Percentiles rank a stretch among this genome's conserved stretches.
Conservation (phyloP, 2,113 vertebrate genomes). For the Sterrhoptilus dennistouni region DNA sequence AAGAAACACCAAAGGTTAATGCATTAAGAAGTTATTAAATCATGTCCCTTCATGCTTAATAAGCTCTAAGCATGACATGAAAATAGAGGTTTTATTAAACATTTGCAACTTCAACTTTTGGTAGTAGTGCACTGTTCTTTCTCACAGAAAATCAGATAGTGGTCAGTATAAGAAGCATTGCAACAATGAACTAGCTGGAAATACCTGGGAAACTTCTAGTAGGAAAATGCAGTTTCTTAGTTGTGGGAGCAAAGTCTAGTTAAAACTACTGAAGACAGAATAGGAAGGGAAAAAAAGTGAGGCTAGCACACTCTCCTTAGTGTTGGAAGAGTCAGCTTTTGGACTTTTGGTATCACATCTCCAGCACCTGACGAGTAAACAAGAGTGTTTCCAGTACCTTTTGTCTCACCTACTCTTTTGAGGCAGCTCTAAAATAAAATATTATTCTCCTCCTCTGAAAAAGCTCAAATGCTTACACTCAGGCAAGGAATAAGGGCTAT, state of each 20-base stretch:
- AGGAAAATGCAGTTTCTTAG: background rate
- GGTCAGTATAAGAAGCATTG: background rate
- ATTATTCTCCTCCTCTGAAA: background rate
- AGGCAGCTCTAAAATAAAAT: background rate
- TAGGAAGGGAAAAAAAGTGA: background rate
- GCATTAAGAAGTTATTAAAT: background rate
- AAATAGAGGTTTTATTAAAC: background rate
- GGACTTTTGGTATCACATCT: background rate
- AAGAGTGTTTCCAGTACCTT: background rate
- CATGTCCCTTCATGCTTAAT: background rate
- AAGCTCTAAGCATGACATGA: background rate
- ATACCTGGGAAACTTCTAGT: background rate
- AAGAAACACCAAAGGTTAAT: background rate
- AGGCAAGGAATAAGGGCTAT: background rate
- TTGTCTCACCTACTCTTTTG: background rate
- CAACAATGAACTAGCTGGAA: background rate
- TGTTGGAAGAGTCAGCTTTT: background rate
- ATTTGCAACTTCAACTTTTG: background rate
- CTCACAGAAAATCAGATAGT: background rate
- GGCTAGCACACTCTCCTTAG: background rate
- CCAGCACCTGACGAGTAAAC: background rate
- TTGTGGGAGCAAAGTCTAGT: background rate
- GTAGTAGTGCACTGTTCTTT: background rate
- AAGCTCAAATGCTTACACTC: background rate
- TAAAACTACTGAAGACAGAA: background rate